phyloP scores from a whole-genome alignment of 2,113 vertebrate genomes.

The Panurus biarmicus region DNA sequence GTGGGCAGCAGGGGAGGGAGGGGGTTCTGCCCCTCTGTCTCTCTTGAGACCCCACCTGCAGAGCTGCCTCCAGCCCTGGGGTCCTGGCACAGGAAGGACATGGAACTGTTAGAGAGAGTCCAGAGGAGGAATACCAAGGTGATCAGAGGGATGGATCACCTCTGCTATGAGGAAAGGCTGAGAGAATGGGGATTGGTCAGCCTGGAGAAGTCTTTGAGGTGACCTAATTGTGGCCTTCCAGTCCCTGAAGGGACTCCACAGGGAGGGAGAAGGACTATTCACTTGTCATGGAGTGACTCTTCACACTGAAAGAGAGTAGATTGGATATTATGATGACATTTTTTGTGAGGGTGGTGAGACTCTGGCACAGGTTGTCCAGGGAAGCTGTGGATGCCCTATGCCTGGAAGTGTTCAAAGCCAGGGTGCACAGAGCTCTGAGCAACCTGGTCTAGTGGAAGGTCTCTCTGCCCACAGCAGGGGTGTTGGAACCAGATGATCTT shows the following conservation, averaged over 20 bases:
- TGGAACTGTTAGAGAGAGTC: neutral
- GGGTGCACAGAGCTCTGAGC: neutral
- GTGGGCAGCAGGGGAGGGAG: neutral
- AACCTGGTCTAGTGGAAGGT: neutral
- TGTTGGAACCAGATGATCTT: neutral
- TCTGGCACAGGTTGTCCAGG: neutral
- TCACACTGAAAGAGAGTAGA: neutral
- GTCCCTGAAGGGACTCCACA: neutral
- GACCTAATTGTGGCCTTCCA: too few species aligned
- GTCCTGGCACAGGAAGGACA: neutral
- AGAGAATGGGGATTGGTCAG: neutral
- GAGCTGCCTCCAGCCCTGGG: neutral
- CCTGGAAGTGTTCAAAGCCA: neutral
- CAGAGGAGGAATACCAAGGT: neutral
- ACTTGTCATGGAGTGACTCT: rapidly evolving
- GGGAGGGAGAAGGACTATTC: neutral
- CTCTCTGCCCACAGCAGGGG: too few species aligned
- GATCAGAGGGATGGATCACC: neutral
- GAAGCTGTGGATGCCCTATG: neutral
- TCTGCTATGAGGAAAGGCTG: neutral
- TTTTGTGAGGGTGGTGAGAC: neutral
- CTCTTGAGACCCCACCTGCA: neutral
- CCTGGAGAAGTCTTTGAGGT: neutral
- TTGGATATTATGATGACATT: neutral
- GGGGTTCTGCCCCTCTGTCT: neutral